Conservation (phyloP, 2,113 vertebrate species). For the Mobula birostris region DNA sequence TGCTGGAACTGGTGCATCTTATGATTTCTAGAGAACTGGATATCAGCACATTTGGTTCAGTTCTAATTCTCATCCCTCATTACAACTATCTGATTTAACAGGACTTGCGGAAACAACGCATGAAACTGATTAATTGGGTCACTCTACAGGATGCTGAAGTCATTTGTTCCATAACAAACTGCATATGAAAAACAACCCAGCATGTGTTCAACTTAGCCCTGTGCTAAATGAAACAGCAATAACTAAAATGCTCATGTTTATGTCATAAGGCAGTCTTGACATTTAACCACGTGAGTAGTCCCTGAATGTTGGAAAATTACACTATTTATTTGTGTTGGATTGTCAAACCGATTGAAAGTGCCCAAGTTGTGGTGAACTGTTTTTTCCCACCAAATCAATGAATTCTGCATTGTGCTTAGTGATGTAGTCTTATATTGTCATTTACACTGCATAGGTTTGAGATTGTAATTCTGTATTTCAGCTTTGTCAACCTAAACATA, state of each 20-base stretch:
- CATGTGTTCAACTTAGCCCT: background rate
- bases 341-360: background rate
- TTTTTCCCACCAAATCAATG: background rate
- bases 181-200: background rate
- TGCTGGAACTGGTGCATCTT: background rate
- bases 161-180: slow-evolving; percentile 4
- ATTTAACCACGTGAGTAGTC: background rate
- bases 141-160: background rate
- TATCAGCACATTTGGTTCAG: background rate
- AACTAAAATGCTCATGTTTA: background rate
- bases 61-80: background rate
- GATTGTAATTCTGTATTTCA: background rate
- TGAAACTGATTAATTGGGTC: background rate
- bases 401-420: background rate
- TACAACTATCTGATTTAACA: background rate
- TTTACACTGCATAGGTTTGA: background rate
- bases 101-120: background rate
- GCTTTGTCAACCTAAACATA: background rate
- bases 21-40: no score
- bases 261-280: background rate
- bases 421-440: background rate
- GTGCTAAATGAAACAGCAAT: background rate
- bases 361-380: background rate
- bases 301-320: background rate
- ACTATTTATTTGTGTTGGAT: background rate